Evolutionary conservation across 37 sponge, comb jelly and placozoan genomes (phyloP).

Genomic region (Eunapius fragilis): DNA sequence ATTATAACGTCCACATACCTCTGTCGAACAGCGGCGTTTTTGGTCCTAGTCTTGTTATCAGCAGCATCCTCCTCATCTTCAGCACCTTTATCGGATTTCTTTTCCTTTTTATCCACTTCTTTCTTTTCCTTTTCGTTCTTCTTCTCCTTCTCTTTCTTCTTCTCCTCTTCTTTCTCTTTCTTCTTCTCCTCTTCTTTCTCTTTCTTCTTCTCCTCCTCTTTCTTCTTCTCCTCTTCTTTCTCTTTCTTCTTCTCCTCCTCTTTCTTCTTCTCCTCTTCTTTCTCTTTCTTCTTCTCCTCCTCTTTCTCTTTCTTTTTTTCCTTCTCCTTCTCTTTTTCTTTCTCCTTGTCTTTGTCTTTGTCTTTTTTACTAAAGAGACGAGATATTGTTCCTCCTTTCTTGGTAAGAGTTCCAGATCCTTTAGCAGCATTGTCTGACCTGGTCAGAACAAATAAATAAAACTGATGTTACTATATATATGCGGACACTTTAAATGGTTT

Average conservation of each 20-base stretch:
- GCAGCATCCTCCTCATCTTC: constrained; percentile 9
- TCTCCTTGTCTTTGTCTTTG: neutral
- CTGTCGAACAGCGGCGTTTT: neutral
- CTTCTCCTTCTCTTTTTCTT: constrained; percentile 4
- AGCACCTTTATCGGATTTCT: neutral
- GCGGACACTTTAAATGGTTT: too few relatives aligned
- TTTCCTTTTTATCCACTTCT: neutral
- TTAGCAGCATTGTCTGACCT: neutral
- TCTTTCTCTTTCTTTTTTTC: constrained; percentile 2
- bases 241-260: neutral
- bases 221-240: neutral
- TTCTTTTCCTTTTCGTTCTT: constrained; percentile 11
- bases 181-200: constrained; percentile 8
- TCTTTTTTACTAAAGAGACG: neutral
- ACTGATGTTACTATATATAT: too few relatives aligned
- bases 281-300: neutral
- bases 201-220: constrained; percentile 6
- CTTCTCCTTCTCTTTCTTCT: constrained; percentile 5
- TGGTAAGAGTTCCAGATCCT: neutral
- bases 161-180: constrained; percentile 14
- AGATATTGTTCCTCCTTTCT: constrained; percentile 7
- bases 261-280: neutral
- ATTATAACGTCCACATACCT: neutral
- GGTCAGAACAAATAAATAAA: too few relatives aligned
- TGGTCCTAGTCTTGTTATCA: neutral